These are phyloP conservation scores for Chiloscyllium punctatum DNA, from an alignment of 2,797 vertebrate genomes.

Conservation along the genomic window DNA sequence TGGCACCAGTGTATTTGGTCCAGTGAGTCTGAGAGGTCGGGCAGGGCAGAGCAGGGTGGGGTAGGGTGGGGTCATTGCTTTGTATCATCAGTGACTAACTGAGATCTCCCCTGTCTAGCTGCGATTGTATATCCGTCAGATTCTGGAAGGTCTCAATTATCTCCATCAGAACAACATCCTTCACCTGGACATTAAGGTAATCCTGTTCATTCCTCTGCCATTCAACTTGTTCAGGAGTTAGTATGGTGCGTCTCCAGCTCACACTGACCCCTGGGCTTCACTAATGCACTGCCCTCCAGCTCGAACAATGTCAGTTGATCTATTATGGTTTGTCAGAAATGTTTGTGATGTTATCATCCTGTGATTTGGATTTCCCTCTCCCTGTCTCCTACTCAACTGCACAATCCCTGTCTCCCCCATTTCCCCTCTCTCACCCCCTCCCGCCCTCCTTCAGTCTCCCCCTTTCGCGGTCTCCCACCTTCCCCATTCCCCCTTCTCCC, in stretches of 20 bases:
- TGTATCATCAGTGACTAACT: not conserved
- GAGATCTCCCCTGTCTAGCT: slow-evolving; percentile 55
- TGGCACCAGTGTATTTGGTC: not conserved
- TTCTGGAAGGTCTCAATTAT: slow-evolving; percentile 78
- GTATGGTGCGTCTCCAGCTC: not conserved
- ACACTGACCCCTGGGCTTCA: too few species aligned
- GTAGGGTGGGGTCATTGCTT: not conserved
- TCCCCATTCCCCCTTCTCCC: too few species aligned
- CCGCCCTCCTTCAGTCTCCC: not conserved
- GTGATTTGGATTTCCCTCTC: not conserved
- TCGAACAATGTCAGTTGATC: not conserved
- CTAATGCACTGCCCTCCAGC: not conserved
- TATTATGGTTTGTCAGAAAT: not conserved
- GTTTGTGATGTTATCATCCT: not conserved
- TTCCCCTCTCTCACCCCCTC: not conserved
- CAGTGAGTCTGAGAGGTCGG: not conserved
- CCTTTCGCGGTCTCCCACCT: not conserved
- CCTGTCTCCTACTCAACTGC: too few species aligned
- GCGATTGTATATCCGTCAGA: slow-evolving; percentile 75
- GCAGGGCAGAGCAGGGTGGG: not conserved
- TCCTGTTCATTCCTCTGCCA: not conserved
- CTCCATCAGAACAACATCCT: slow-evolving; percentile 70
- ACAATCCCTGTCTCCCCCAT: too few species aligned
- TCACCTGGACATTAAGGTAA: slow-evolving; percentile 71
- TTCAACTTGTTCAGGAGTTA: not conserved